Evolutionary conservation across 1,140 invertebrate species (phyloP).

Genomic region (Lordiphosa clarofinis): DNA sequence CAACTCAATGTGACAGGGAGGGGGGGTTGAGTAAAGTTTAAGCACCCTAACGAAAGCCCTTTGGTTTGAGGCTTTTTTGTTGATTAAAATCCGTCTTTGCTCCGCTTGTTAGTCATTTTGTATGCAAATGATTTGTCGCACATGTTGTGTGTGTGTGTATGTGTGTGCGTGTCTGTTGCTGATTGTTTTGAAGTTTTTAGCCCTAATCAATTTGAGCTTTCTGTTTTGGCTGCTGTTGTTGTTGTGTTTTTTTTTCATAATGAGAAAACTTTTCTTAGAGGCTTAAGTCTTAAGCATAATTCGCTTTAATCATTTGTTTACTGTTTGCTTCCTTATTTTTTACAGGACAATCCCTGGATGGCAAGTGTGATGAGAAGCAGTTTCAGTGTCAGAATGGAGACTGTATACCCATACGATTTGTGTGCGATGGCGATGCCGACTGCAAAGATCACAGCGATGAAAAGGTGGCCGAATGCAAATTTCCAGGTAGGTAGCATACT

Average conservation of each 20-base stretch:
- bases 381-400: slow-evolving; percentile 88
- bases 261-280: slow-evolving; percentile 63
- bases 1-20: slow-evolving; percentile 18
- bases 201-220: slow-evolving; percentile 73
- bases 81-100: slow-evolving; percentile 53
- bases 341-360: slow-evolving; percentile 56
- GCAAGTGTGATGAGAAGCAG: slow-evolving; percentile 85
- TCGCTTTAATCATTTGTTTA: slow-evolving; percentile 66
- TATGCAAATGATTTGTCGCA: slow-evolving; percentile 68
- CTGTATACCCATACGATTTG: slow-evolving; percentile 91
- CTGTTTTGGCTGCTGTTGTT: slow-evolving; percentile 26
- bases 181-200: slow-evolving; percentile 74
- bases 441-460: slow-evolving; percentile 91
- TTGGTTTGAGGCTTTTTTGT: slow-evolving; percentile 64
- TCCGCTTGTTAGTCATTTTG: slow-evolving; percentile 48
- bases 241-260: slow-evolving; percentile 42
- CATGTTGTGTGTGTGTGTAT: slow-evolving; percentile 6
- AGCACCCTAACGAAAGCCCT: slow-evolving; percentile 24
- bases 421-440: slow-evolving; percentile 89
- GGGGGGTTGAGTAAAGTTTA: slow-evolving; percentile 35
- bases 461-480: slow-evolving; percentile 84
- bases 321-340: slow-evolving; percentile 22
- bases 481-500: slow-evolving; percentile 80
- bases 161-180: slow-evolving; percentile 37
- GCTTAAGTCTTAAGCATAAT: slow-evolving; percentile 52